These are phyloP conservation scores for Conus ventricosus DNA, from an alignment of 1,140 invertebrate genomes.

Conservation along the genomic window DNA sequence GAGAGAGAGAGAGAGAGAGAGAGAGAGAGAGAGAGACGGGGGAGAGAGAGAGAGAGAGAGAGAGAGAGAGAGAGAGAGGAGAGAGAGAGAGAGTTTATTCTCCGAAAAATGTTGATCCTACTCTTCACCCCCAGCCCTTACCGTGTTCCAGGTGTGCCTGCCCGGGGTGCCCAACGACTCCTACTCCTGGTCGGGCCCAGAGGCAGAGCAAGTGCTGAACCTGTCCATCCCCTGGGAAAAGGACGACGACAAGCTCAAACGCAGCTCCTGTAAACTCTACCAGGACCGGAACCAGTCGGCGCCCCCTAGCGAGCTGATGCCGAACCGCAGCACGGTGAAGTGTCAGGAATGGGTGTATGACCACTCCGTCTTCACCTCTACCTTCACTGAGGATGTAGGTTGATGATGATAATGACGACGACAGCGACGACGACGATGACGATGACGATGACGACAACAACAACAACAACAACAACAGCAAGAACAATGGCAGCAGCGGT, in stretches of 20 bases:
- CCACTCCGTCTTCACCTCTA: constrained; percentile 80
- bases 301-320: constrained; percentile 42
- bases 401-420: constrained; percentile 20
- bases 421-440: background rate
- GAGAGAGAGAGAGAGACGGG: too few relatives aligned
- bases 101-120: background rate
- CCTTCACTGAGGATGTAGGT: constrained; percentile 37
- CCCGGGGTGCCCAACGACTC: constrained; percentile 7
- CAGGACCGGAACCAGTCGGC: constrained; percentile 36
- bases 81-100: too few relatives aligned
- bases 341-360: constrained; percentile 87
- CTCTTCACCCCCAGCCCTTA: too few relatives aligned
- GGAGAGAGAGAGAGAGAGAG: too few relatives aligned
- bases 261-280: constrained; percentile 29
- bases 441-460: too few relatives aligned
- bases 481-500: background rate
- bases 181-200: background rate
- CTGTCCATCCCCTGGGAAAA: constrained; percentile 15
- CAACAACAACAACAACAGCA: constrained; percentile 15
- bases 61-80: too few relatives aligned
- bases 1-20: too few relatives aligned
- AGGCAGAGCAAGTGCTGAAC: constrained; percentile 9
- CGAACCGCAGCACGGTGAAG: constrained; percentile 84
- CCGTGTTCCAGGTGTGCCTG: constrained; percentile 4
- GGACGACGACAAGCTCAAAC: constrained; percentile 14